A percentile compares a stretch with the other conserved stretches of the same genome.
Conservation (phyloP, 2,888 invertebrate species). For the Ectemnius cavifrons region DNA sequence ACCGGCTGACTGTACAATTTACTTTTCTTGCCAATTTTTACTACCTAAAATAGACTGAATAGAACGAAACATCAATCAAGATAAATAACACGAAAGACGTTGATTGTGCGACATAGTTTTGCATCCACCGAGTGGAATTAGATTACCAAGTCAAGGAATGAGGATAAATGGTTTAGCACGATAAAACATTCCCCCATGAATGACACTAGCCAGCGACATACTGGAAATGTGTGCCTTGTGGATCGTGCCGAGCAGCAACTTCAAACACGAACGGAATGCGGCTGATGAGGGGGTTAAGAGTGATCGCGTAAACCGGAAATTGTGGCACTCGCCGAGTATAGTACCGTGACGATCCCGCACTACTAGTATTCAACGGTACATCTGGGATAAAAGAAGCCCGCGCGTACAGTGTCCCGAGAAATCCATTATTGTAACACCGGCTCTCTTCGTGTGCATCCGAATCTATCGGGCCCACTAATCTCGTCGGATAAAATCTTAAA, state of each 20-base stretch:
- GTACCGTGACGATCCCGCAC: conserved; percentile 46
- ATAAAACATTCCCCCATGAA: too few relatives aligned
- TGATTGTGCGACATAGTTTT: too few relatives aligned
- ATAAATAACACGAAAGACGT: too few relatives aligned
- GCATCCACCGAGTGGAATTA: too few relatives aligned
- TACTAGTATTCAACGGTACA: conserved; percentile 39
- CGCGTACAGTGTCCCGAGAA: conserved; percentile 6
- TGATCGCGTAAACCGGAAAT: conserved; percentile 56
- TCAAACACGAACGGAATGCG: conserved; percentile 46
- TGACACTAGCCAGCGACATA: too few relatives aligned
- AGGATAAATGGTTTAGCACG: not conserved
- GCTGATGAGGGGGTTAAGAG: conserved; percentile 51
- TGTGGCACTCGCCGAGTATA: conserved; percentile 43
- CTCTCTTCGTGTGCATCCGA: not conserved
- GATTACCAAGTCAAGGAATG: too few relatives aligned
- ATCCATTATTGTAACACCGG: conserved; percentile 17
- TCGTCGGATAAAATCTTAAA: not conserved
- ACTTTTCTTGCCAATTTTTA: too few relatives aligned
- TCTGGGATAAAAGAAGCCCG: conserved; percentile 14
- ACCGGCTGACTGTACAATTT: not conserved
- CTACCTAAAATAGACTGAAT: too few relatives aligned
- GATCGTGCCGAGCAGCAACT: conserved; percentile 37
- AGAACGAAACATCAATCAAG: too few relatives aligned
- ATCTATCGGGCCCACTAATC: conserved; percentile 5
- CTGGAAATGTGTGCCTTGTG: conserved; percentile 17